Percentiles rank a stretch among this genome's conserved stretches.
Evolutionary conservation across 2,888 invertebrate genomes (phyloP).

Genomic region (Nymphalis c-album): DNA sequence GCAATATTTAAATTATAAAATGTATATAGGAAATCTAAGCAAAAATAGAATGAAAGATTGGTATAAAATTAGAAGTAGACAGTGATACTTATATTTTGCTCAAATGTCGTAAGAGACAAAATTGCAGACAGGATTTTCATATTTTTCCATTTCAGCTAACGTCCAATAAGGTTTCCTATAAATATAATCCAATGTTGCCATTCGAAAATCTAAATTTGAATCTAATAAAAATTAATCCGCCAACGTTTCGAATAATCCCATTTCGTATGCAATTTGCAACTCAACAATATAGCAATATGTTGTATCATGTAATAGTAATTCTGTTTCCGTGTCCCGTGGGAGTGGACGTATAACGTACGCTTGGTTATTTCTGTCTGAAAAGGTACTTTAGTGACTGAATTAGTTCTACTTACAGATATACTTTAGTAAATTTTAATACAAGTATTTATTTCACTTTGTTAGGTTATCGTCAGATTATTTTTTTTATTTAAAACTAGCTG

Average conservation of each 20-base stretch:
- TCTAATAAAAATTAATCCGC: constrained; percentile 20
- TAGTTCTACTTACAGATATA: not conserved
- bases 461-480: too few relatives aligned
- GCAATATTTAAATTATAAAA: too few relatives aligned
- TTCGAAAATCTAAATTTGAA: not conserved
- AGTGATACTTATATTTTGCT: too few relatives aligned
- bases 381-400: not conserved
- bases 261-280: constrained; percentile 18
- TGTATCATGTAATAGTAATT: constrained; percentile 5
- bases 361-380: not conserved
- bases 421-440: not conserved
- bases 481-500: too few relatives aligned
- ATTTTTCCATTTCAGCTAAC: too few relatives aligned
- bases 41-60: too few relatives aligned
- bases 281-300: constrained; percentile 4
- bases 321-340: constrained; percentile 3
- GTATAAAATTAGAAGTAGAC: too few relatives aligned
- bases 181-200: not conserved
- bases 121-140: too few relatives aligned
- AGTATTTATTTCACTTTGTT: too few relatives aligned
- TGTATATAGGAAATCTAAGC: too few relatives aligned
- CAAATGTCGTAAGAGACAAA: too few relatives aligned
- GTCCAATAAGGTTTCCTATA: not conserved
- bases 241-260: constrained; percentile 9
- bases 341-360: not conserved